Evolutionary conservation across 2,797 vertebrate species (phyloP).

Genomic region (Trachurus trachurus): DNA sequence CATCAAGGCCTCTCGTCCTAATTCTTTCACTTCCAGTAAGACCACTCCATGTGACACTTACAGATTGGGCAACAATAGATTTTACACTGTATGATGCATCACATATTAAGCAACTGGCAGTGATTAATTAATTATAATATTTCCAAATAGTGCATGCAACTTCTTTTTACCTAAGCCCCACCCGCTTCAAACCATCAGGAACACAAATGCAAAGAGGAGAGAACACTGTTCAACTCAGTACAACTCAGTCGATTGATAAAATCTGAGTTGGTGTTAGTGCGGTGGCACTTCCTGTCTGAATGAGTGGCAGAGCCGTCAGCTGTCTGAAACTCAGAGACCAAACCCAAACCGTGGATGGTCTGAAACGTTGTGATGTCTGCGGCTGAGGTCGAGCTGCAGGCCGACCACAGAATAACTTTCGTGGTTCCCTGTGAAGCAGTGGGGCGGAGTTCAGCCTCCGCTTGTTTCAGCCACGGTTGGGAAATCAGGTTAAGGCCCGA

Average conservation of each 20-base stretch:
- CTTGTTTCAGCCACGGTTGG: constrained; percentile 23
- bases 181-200: too few species aligned
- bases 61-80: not conserved
- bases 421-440: constrained; percentile 38
- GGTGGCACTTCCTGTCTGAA: not conserved
- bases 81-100: not conserved
- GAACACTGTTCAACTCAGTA: too few species aligned
- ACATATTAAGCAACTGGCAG: not conserved
- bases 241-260: too few species aligned
- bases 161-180: too few species aligned
- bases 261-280: not conserved
- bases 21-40: not conserved
- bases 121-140: not conserved
- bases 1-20: not conserved
- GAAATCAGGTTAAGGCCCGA: constrained; percentile 30
- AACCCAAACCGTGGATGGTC: not conserved
- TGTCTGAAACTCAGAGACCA: constrained; percentile 6
- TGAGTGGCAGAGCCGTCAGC: not conserved
- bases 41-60: not conserved
- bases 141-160: too few species aligned
- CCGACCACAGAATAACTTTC: constrained; percentile 31
- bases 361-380: constrained; percentile 53
- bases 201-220: too few species aligned
- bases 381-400: constrained; percentile 25
- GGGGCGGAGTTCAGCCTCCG: constrained; percentile 25